These are phyloP conservation scores for Fabriciana adippe DNA, from an alignment of 2,888 invertebrate species.

Conservation along the genomic window DNA sequence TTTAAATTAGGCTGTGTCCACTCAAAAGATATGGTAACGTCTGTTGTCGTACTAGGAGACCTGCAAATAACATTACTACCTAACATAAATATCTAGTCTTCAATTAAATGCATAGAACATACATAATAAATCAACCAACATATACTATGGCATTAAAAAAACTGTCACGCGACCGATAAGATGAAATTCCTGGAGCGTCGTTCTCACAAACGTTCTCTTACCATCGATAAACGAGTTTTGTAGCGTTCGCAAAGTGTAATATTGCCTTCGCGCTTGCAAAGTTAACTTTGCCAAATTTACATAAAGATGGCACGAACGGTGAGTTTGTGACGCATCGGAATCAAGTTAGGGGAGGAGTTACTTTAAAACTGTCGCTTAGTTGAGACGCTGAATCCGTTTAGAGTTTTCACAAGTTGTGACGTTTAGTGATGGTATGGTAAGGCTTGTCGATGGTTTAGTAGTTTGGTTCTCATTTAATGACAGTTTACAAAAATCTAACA, in stretches of 20 bases:
- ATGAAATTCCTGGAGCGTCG: conserved; percentile 58
- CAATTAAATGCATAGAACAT: neutral
- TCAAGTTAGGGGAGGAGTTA: conserved; percentile 75
- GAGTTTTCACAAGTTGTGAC: conserved; percentile 61
- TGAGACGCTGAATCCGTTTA: conserved; percentile 79
- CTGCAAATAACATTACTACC: too few relatives aligned
- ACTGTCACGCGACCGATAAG: conserved; percentile 65
- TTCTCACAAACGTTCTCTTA: conserved; percentile 46
- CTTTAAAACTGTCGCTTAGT: conserved; percentile 81
- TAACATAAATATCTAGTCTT: neutral
- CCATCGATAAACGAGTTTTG: conserved; percentile 40
- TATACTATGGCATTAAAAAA: conserved; percentile 60
- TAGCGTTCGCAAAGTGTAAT: conserved; percentile 35
- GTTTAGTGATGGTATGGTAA: conserved; percentile 35
- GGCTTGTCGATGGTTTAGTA: conserved; percentile 22
- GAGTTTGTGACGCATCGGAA: conserved; percentile 72
- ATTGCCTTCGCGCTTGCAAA: conserved; percentile 44
- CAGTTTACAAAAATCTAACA: neutral
- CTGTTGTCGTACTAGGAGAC: too few relatives aligned
- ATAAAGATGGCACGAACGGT: conserved; percentile 69
- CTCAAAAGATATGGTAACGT: too few relatives aligned
- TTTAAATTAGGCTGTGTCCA: too few relatives aligned
- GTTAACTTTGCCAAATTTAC: conserved; percentile 70
- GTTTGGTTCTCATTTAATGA: too few relatives aligned
- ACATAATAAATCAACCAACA: conserved; percentile 56